phyloP scores from a whole-genome alignment of 2,113 vertebrate genomes.

The Hassar affinis region DNA sequence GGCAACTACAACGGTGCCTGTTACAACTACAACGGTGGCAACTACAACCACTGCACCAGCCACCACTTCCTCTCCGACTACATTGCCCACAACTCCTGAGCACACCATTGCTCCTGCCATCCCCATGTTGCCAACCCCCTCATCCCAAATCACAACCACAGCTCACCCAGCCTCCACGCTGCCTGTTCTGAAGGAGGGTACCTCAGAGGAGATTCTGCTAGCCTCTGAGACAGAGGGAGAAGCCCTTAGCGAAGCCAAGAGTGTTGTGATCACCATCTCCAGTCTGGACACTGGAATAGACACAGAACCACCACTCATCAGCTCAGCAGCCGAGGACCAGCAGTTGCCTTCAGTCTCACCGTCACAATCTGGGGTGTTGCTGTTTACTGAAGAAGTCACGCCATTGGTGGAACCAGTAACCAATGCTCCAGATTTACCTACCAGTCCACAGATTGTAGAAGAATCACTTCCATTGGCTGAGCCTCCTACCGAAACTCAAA shows the following conservation, averaged over 20 bases:
- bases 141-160: constrained; percentile 19
- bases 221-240: constrained; percentile 20
- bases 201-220: constrained; percentile 35
- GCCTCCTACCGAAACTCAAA: constrained; percentile 55
- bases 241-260: constrained; percentile 39
- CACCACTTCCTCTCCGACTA: constrained; percentile 38
- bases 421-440: constrained; percentile 40
- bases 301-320: constrained; percentile 49
- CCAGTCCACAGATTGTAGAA: constrained; percentile 56
- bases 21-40: constrained; percentile 33
- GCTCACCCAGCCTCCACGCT: constrained; percentile 49
- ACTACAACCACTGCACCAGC: constrained; percentile 48
- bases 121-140: constrained; percentile 37
- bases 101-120: constrained; percentile 47
- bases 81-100: constrained; percentile 48
- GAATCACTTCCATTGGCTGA: constrained; percentile 56
- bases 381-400: constrained; percentile 50
- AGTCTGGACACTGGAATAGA: background rate
- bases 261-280: constrained; percentile 28
- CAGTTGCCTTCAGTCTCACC: background rate
- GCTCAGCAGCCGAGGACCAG: constrained; percentile 48
- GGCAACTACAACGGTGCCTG: constrained; percentile 51
- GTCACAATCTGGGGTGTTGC: constrained; percentile 27
- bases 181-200: constrained; percentile 18
- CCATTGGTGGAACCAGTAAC: constrained; percentile 55